Base-by-base conservation (phyloP, 2,888 invertebrate genomes). In the Acronicta psi region DNA sequence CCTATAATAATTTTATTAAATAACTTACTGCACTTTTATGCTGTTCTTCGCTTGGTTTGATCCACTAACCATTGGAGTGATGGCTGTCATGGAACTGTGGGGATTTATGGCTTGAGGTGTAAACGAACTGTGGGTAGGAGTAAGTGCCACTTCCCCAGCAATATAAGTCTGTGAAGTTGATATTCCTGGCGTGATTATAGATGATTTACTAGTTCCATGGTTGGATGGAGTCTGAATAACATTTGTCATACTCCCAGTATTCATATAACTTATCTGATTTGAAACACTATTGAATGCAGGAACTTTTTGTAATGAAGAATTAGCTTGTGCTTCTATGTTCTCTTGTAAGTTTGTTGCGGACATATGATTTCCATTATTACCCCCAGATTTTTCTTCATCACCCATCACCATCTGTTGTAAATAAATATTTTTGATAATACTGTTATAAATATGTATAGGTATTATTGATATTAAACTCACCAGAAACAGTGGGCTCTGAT, bases 11-110 rank as follows among this genome's bases (percentile, higher is more conserved):
- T 11, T 44, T 41, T 6, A 65, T 4, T 13, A 13, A 34, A 29
- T 38, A 55, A 82, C 95, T 92, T 85, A 95, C 95, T 95, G 96
- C 59, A 96, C 82, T 87, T 95, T 95, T 14, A 96, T 94, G 72
- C 95, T 95, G 71, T 94, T 95, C 68, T 94, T 95, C 3, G 95
- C 95, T 84, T 95, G 95, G 79, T 91, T 94, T 6, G 93, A 91
- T 14, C 95, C 95, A 77, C 94, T 91, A 2, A 94, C 88, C 82
- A 93, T 89, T 10, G 94, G 94, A 17, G 95, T 95, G 38, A 94
- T 83, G 42, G 94, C 93, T 31, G 90, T 84, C 88, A 96, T 94
- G 51, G 92, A 88, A 73, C 89, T 94, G 67, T 95, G 95, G 41
- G 96, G 95, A 77, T 95, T 95, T 5, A 86, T 83, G 36, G 80